Percentiles rank a stretch among this genome's conserved stretches.
phyloP scores from a whole-genome alignment of 1,140 invertebrate species.

The Scaptomyza montana region DNA sequence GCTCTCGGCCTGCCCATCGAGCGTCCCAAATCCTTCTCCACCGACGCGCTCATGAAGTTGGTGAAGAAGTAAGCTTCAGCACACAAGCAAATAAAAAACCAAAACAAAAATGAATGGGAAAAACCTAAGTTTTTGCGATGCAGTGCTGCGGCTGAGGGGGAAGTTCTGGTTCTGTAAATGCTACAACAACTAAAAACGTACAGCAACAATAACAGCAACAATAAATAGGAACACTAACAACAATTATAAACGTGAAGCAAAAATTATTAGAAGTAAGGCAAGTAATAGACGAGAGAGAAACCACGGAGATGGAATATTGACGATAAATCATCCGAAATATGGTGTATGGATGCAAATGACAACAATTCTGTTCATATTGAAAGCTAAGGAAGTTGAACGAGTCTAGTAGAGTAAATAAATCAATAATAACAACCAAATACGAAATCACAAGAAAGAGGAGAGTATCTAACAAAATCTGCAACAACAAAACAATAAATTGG shows the following conservation, averaged over 20 bases:
- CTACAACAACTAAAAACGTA: conserved; percentile 11
- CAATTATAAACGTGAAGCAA: neutral
- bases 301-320: conserved; percentile 9
- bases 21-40: conserved; percentile 93
- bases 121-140: conserved; percentile 1
- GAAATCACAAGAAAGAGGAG: conserved; percentile 47
- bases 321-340: conserved; percentile 6
- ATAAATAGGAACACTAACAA: conserved; percentile 3
- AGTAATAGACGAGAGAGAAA: conserved; percentile 19
- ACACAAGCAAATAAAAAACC: neutral
- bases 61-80: conserved; percentile 78
- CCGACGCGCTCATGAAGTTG: conserved; percentile 76
- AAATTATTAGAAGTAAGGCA: conserved; percentile 16
- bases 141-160: conserved; percentile 13
- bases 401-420: conserved; percentile 26
- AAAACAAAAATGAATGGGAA: neutral
- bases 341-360: conserved; percentile 1
- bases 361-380: neutral
- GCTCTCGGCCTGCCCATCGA: conserved; percentile 97
- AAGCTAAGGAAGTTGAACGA: conserved; percentile 17
- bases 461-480: conserved; percentile 37
- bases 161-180: conserved; percentile 50
- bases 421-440: conserved; percentile 59
- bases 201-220: conserved; percentile 12
- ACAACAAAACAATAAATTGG: conserved; percentile 75